Base-by-base conservation (phyloP, 2,888 invertebrate genomes). In the Volucella inanis region DNA sequence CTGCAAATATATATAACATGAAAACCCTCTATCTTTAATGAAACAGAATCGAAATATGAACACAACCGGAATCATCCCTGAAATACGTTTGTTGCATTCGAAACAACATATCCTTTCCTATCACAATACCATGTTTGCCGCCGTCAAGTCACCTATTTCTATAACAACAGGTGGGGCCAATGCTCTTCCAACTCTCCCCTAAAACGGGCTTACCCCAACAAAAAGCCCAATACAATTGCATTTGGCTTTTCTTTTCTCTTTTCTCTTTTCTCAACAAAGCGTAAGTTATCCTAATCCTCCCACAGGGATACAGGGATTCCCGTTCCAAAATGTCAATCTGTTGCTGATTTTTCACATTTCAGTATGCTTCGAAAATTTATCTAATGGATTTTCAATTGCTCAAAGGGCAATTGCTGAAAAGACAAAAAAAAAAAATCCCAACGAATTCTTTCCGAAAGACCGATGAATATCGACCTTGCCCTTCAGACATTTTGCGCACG, bases 401-500 rank as follows among this genome's bases (percentile, higher is more conserved):
- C 14, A 65, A 65, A 67, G n/a, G 14, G 9, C 39, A 15, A 15
- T 61, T n/a, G 49, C n/a, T 15, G 14, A 11, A 45, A 45, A 0
- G 12, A 14, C 4, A 3, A 54, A 77, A 68, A 77, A 50, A 18
- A 43, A 43, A 61, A 43, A 15, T 41, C 9, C 55, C 55, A 55
- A 31, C 31, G 31, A 6, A 31, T 6, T 6, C 0, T 55, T n/a
- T 9, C 18, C 65, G 8, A n/a, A 45, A 52, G 64, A 68, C 39
- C 52, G 45, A 57, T 55, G 50, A 41, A 59, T 76, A 85, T 80
- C 85, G 85, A 85, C 85, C 85, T 85, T 85, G 85, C 81, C 85
- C 85, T 85, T 85, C 85, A 85, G 85, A 85, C 85, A 72, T 80
- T 81, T 81, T 85, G 85, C 85, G 85, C 80, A 81, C 85, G 81